Conservation (phyloP, 2,113 vertebrate genomes). For the Sylvietta virens region DNA sequence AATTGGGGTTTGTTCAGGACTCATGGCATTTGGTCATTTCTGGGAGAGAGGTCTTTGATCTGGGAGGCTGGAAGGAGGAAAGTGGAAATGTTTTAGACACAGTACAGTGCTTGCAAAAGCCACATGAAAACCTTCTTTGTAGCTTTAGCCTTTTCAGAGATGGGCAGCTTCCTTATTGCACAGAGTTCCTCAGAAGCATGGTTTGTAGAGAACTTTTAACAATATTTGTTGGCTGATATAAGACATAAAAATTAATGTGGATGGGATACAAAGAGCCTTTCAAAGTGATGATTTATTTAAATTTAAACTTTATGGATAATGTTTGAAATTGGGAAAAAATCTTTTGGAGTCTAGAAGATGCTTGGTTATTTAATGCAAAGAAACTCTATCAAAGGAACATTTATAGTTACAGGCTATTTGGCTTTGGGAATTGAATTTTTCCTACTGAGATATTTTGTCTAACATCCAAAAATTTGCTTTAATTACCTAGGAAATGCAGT, state of each 20-base stretch:
- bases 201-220: conserved; percentile 26
- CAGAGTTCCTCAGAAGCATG: conserved; percentile 48
- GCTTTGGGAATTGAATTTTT: conserved; percentile 61
- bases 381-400: conserved; percentile 55
- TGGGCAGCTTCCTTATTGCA: conserved; percentile 72
- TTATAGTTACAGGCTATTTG: conserved; percentile 65
- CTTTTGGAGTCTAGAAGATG: conserved; percentile 24
- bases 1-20: conserved; percentile 71
- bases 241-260: conserved; percentile 41
- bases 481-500: conserved; percentile 63
- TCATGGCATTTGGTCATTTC: conserved; percentile 77
- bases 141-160: conserved; percentile 71
- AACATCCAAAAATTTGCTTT: conserved; percentile 67
- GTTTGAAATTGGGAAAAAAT: not conserved
- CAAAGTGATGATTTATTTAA: conserved; percentile 39
- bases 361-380: conserved; percentile 57
- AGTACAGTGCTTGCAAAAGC: conserved; percentile 73
- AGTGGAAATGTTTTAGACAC: conserved; percentile 76
- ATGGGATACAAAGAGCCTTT: conserved; percentile 39
- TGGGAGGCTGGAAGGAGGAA: conserved; percentile 65
- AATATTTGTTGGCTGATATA: conserved; percentile 43
- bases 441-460: conserved; percentile 62
- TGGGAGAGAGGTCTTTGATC: conserved; percentile 79
- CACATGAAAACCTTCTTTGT: conserved; percentile 82
- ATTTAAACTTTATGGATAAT: conserved; percentile 34